Base-by-base conservation (phyloP, 2,797 vertebrate genomes). In the Diglossa cyanea region DNA sequence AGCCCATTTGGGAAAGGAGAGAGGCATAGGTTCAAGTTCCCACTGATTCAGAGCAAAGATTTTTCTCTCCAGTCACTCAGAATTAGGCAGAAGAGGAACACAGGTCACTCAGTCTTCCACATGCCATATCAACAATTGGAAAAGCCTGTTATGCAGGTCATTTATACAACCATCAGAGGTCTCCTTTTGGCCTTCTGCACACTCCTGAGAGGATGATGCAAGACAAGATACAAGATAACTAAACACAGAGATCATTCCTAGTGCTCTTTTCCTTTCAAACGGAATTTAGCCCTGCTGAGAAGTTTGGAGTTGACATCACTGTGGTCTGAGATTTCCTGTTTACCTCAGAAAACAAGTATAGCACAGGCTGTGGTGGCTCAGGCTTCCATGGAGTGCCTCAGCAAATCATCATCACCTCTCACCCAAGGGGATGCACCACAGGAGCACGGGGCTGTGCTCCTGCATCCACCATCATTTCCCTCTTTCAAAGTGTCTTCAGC, bases 291-390 rank as follows among this genome's bases (percentile, higher is more conserved):
- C 37, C 9, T 25, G 19, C 72, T 93, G 79, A 94, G 73, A 86
- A 91, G 85, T 73, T 94, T 79, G 93, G 87, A 91, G 68, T 10
- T 92, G 94, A 95, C 19, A 1, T 95, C 86, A 66, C 73, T 80
- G 72, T 83, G 58, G 58, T 78, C 82, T 83, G 89, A 97, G 77
- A 51, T 93, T 94, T 88, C 79, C 85, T 88, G 73, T 94, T 96
- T 94, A 88, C 85, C 70, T 95, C 82, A 86, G 66, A 94, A 93
- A 90, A 81, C 78, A 88, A 83, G 73, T 33, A 35, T 5, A 78
- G 62, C 54, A 63, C 47, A 88, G 79, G 76, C 85, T 28, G 6
- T 66, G 73, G 40, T 66, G 81, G 62, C 48, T 89, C 62, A 88
- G 76, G 55, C 87, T 96, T 86, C 68, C 82, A 53, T 2, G 1